These are phyloP conservation scores for Lepus timidus DNA, from an alignment of 2,113 vertebrate species.

Conservation along the genomic window DNA sequence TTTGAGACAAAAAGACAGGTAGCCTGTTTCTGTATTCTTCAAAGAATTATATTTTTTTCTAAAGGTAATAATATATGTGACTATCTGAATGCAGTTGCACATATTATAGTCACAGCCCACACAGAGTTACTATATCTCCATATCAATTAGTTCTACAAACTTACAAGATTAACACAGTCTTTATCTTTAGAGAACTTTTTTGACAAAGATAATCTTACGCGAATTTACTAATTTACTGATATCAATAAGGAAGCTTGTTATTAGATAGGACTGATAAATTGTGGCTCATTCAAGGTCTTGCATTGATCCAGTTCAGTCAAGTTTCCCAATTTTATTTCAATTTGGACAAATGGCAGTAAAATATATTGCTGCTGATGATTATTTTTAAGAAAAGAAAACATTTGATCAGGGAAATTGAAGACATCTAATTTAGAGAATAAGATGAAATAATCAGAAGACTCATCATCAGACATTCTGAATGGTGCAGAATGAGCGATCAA, in stretches of 20 bases:
- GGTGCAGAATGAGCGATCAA: not conserved
- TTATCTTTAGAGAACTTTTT: slow-evolving; percentile 5
- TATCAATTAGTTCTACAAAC: not conserved
- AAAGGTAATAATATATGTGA: not conserved
- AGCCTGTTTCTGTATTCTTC: not conserved
- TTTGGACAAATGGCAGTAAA: not conserved
- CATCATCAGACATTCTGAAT: not conserved
- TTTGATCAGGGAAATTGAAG: not conserved
- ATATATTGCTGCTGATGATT: not conserved
- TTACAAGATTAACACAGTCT: not conserved
- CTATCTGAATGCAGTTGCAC: not conserved
- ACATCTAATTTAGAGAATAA: slow-evolving; percentile 32
- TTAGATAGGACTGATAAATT: not conserved
- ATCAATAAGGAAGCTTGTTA: not conserved
- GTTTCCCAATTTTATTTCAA: slow-evolving; percentile 36
- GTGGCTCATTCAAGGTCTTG: not conserved
- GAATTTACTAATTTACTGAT: slow-evolving; percentile 39
- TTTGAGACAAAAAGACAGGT: too few relatives aligned
- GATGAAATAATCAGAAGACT: not conserved
- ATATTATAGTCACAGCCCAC: not conserved
- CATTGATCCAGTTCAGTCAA: not conserved
- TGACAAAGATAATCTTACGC: slow-evolving; percentile 1
- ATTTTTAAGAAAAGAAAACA: slow-evolving; percentile 7
- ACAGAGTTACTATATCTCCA: not conserved
- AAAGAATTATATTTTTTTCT: slow-evolving; percentile 11